Base-by-base conservation (phyloP, 2,797 vertebrate species). In the Micromesistius poutassou region DNA sequence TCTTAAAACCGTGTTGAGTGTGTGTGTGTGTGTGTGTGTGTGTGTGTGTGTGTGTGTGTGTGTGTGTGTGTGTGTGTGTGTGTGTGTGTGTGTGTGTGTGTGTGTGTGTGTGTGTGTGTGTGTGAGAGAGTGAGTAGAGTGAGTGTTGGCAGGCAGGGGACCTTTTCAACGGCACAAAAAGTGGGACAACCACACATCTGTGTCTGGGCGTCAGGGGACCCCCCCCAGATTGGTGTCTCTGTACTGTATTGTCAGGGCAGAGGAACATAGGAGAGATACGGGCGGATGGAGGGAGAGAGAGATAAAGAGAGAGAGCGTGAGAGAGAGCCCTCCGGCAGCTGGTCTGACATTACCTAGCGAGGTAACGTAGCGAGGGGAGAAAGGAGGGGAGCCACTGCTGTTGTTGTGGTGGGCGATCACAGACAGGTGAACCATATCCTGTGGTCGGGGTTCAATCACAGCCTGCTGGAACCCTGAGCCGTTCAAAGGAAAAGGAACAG, bases 131-230 rank as follows among this genome's bases (percentile, higher is more conserved):
- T 91, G 88, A 87, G 86, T 89, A 85, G 82, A 86, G 78, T 83
- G 76, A 84, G 81, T 75, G 87, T 82, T 89, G 89, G 90, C 90
- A 86, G 89, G 79, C 87, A 50, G 81, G 46, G 46, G 16, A 14
- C 10, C 2, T 76, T 80, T 85, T 42, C 13, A 82, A 87, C 85
- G 86, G 87, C 84, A 87, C 89, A 81, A 50, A 94, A 95, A 94
- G 91, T 94, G 92, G 94, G 93, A 92, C 94, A 94, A 86, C 87
- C 86, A 79, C 91, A 94, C 93, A 94, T 93, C 93, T 95, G 93
- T 92, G 93, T 87, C 90, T 88, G 73, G 83, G 87, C 71, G 85
- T 90, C 89, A 25, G 85, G 93, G 93, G 93, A 94, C 87, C 80
- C 80, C 87, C 80, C 80, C 80, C 31, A 91, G 91, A 93, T 93